A percentile compares a stretch with the other conserved stretches of the same genome.
Evolutionary conservation across 2,113 vertebrate genomes (phyloP).

Genomic region (Lophius piscatorius): DNA sequence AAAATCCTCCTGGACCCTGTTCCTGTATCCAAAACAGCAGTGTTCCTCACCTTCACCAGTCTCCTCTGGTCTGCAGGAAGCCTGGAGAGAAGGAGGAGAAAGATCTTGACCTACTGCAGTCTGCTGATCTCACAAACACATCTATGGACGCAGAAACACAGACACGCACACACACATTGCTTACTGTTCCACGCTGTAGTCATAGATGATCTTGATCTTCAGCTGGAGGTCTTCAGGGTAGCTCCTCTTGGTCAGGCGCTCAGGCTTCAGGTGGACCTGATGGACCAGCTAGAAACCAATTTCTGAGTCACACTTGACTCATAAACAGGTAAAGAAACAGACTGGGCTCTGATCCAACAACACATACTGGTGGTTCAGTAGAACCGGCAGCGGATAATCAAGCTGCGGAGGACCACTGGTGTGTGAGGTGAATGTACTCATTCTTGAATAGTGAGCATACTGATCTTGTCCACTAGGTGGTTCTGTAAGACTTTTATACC

Average conservation of each 20-base stretch:
- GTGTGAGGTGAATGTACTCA: no score
- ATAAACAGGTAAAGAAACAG: neutral
- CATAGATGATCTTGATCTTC: slow-evolving; percentile 89
- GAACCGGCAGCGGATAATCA: no score
- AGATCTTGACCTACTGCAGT: neutral
- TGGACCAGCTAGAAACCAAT: slow-evolving; percentile 84
- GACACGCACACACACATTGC: slow-evolving; percentile 44
- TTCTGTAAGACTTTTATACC: no score
- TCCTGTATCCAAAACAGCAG: no score
- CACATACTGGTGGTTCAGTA: no score
- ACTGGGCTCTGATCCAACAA: no score
- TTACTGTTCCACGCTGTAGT: slow-evolving; percentile 91
- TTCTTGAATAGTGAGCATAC: no score
- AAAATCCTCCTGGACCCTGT: no score
- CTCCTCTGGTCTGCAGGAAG: slow-evolving; percentile 87
- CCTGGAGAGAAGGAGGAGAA: slow-evolving; percentile 66
- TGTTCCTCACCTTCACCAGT: slow-evolving; percentile 88
- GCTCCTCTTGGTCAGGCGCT: slow-evolving; percentile 87
- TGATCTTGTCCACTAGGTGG: no score
- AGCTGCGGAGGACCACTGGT: no score
- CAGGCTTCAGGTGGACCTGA: slow-evolving; percentile 85
- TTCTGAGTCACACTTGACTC: neutral
- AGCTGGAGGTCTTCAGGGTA: slow-evolving; percentile 82
- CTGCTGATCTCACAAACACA: neutral
- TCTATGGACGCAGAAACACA: neutral